Evolutionary conservation across 2,797 vertebrate species (phyloP).

Genomic region (Alauda arvensis): DNA sequence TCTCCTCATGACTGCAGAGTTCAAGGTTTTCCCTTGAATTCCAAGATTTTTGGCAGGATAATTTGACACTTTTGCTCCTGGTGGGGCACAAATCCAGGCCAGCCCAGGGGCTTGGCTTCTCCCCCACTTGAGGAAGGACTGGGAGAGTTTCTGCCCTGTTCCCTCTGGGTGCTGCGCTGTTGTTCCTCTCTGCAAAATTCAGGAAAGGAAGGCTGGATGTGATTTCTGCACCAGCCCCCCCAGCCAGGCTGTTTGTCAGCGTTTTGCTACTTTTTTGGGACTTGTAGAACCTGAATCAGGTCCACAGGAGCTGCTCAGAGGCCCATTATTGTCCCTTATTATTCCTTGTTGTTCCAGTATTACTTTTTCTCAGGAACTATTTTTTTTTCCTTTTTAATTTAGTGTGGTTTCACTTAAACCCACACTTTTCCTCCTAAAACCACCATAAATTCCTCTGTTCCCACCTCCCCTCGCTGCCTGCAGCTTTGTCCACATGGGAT

Average conservation of each 20-base stretch:
- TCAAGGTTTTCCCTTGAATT: background rate
- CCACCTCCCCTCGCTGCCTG: background rate
- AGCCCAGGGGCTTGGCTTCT: background rate
- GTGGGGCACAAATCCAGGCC: background rate
- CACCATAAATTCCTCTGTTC: background rate
- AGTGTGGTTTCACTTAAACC: background rate
- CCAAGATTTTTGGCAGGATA: background rate
- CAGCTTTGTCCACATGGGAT: background rate
- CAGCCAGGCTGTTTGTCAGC: background rate
- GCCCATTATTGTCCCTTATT: background rate
- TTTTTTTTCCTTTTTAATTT: background rate
- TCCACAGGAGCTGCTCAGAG: background rate
- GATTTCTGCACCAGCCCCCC: background rate
- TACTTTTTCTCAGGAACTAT: background rate
- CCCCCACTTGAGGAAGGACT: fast-evolving
- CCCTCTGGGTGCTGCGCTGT: background rate
- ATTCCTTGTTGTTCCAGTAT: background rate
- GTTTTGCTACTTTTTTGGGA: background rate
- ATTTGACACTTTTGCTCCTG: background rate
- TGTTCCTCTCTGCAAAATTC: background rate
- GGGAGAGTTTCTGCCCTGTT: background rate
- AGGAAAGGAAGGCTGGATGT: background rate
- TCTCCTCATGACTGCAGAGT: background rate
- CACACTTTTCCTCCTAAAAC: background rate
- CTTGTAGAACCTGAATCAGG: background rate